Evolutionary conservation across 1,140 invertebrate species (phyloP), one percentile per base, ranked within the genome.

Genomic region (Temnothorax nylanderi): DNA sequence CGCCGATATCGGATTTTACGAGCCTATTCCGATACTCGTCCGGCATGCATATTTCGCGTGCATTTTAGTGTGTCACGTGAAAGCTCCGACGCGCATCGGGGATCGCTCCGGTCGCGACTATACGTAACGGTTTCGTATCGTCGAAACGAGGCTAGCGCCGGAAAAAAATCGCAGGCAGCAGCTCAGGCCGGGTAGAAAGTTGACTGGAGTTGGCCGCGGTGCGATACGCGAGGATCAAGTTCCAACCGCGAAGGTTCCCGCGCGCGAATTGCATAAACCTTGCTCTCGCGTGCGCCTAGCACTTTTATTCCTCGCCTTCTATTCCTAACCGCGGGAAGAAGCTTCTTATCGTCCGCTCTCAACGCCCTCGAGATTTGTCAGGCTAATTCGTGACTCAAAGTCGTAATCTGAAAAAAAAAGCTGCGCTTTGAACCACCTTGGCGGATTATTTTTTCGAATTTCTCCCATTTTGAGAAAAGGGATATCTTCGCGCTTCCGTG

Each of bases 21-120:
- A 54, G 49, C 44, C 51, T 11, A 32, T 71, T 34, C 26, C 51
- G 54, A 49, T 54, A 18, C 7, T 11, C 32, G 4, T 11, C 26
- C 26, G 80, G 47, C 75, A 81, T 51, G 85, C 85, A 84, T 72
- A 60, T 90, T 77, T 88, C 89, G 85, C 65, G 54, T 26, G 54
- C 65, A 58, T 86, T 90, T 90, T 90, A 90, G 89, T 90, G 54
- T 90, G 89, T 82, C 89, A 90, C 81, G 89, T 90, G 89, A 90
- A 90, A 90, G 89, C 81, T 77, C 44, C 85, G 74, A 47, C 62
- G 89, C 64, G 86, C 56, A 82, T 88, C 88, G 88, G 75, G 85
- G 86, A 75, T 54, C 54, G 71, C 41, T 76, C 65, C 81, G 49
- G 78, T 41, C 84, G 76, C 84, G 51, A 16, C 62, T 37, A 26